These are phyloP conservation scores for Polypterus senegalus DNA, from an alignment of 2,113 vertebrate species.

Conservation along the genomic window DNA sequence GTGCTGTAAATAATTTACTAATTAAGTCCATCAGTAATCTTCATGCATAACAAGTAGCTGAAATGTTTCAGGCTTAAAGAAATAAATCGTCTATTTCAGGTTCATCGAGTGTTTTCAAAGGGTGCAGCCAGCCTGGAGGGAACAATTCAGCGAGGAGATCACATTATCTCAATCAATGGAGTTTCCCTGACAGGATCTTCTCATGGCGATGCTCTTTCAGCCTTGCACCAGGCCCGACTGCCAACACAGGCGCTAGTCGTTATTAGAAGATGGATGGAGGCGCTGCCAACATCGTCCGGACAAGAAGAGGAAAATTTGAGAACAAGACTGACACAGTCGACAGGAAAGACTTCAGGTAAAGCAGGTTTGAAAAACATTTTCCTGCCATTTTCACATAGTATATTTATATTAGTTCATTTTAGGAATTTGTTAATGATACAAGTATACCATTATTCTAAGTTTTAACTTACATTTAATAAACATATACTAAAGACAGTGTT, in stretches of 20 bases:
- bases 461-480: too few species aligned
- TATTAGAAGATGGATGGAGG: slow-evolving; percentile 51
- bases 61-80: too few species aligned
- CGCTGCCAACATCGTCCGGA: slow-evolving; percentile 26
- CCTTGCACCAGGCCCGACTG: slow-evolving; percentile 68
- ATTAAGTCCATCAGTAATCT: too few species aligned
- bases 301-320: slow-evolving; percentile 32
- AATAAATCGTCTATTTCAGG: slow-evolving; percentile 36
- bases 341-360: slow-evolving; percentile 19
- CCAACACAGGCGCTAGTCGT: slow-evolving; percentile 58
- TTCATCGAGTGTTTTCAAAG: slow-evolving; percentile 82
- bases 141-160: slow-evolving; percentile 68
- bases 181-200: slow-evolving; percentile 51
- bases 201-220: slow-evolving; percentile 66
- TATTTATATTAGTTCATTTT: slow-evolving; percentile 1
- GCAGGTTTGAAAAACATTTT: not conserved
- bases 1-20: too few species aligned
- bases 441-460: too few species aligned
- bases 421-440: not conserved
- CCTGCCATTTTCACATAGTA: not conserved
- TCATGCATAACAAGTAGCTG: too few species aligned
- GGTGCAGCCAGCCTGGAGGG: slow-evolving; percentile 72
- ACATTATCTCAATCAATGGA: slow-evolving; percentile 75
- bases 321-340: slow-evolving; percentile 29
- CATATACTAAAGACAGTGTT: too few species aligned